Base-by-base conservation (phyloP, 2,797 vertebrate genomes). In the Takifugu rubripes region DNA sequence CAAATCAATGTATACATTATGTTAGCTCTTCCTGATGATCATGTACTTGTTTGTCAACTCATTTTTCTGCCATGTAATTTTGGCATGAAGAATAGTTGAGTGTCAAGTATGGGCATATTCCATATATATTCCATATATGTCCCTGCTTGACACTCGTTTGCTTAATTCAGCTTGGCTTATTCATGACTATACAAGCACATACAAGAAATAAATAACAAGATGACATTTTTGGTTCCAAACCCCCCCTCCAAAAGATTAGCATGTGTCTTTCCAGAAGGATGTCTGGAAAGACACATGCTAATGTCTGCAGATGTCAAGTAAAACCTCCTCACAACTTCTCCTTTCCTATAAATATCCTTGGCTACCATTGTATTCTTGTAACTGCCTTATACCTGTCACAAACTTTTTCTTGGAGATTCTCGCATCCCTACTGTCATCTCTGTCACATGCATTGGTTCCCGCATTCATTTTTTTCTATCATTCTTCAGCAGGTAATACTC, bases 311-410 rank as follows among this genome's bases (percentile, higher is more conserved):
- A 15, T 46, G 33, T 64, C 33, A 45, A 9, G 45, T 25, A 57
- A 55, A 69, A 49, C 40, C 52, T 54, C 59, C 43, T 51, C 49
- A 75, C 57, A 54, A 26, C 16, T 46, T 61, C 15, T 26, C 4
- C 31, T 57, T 52, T 29, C 51, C 49, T 16, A 59, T 47, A 52
- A 62, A 70, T 50, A 59, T 8, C 53, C 59, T 53, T 33, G 3
- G 25, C 27, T 48, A 49, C 61, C 9, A n/a, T 21, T 59, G 45
- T n/a, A 21, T 52, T 47, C 61, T 52, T 57, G 45, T 25, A 40
- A 24, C 51, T 49, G 48, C 67, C 12, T 63, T 2, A 64, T 27
- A 53, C 54, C 42, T 53, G 43, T 62, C 61, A 66, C 29, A 25
- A 12, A 3, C 4, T 25, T 0, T 24, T 4, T 53, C 40, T 44